A percentile compares a stretch with the other conserved stretches of the same genome.
phyloP scores from a whole-genome alignment of 2,888 invertebrate genomes.

The Drosophila falleni region DNA sequence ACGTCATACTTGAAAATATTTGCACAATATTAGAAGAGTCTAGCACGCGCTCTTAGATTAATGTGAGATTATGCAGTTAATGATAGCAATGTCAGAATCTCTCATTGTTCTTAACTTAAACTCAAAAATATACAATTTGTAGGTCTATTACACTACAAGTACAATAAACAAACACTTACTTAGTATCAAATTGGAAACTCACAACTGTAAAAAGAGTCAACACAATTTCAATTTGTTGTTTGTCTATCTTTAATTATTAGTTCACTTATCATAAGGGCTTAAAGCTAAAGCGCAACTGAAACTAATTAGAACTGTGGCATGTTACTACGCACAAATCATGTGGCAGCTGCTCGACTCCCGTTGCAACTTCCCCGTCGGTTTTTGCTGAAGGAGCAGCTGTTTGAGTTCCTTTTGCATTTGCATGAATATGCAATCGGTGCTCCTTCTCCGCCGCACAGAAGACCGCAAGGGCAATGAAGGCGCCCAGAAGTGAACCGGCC shows the following conservation, averaged over 20 bases:
- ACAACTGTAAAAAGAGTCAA: not conserved
- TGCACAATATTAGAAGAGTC: conserved; percentile 9
- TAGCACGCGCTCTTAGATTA: not conserved
- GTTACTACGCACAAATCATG: conserved; percentile 67
- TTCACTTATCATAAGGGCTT: conserved; percentile 30
- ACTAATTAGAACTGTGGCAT: conserved; percentile 66
- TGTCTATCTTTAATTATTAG: conserved; percentile 18
- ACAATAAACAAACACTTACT: not conserved
- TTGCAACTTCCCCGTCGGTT: conserved; percentile 4
- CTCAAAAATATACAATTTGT: not conserved
- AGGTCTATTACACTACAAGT: not conserved
- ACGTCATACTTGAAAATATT: conserved; percentile 20
- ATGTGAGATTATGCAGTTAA: conserved; percentile 13
- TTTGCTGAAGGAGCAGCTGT: not conserved
- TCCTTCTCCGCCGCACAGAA: conserved; percentile 48
- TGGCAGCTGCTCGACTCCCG: conserved; percentile 48
- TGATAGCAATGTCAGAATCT: conserved; percentile 2
- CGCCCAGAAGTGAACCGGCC: conserved; percentile 91
- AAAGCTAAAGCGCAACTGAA: conserved; percentile 18
- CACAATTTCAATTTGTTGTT: conserved; percentile 5
- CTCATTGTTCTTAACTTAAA: not conserved
- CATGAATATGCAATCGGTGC: conserved; percentile 25
- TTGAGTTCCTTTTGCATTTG: conserved; percentile 15
- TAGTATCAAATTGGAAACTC: not conserved
- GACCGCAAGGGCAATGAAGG: conserved; percentile 88